Percentiles rank a stretch among this genome's conserved stretches.
These are phyloP conservation scores for Tetramorium alpestre DNA, from an alignment of 1,140 invertebrate genomes.

Conservation along the genomic window DNA sequence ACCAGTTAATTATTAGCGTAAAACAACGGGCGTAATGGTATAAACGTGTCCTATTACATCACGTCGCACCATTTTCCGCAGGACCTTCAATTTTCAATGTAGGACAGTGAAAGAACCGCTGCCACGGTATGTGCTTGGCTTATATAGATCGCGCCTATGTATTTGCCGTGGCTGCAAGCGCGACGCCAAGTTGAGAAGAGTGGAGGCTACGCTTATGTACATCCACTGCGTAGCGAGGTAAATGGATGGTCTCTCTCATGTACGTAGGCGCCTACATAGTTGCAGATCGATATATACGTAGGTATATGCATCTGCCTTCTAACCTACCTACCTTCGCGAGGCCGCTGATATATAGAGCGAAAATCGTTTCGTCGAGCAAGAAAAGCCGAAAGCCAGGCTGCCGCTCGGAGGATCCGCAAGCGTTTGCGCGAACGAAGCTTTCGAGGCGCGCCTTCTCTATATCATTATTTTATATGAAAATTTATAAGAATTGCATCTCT, in stretches of 20 bases:
- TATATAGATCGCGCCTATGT: slow-evolving; percentile 55
- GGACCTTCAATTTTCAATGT: slow-evolving; percentile 65
- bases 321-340: slow-evolving; percentile 64
- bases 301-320: slow-evolving; percentile 55
- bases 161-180: slow-evolving; percentile 63
- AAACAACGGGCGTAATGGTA: not conserved
- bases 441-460: not conserved
- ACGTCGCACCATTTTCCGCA: slow-evolving; percentile 51
- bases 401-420: not conserved
- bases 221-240: slow-evolving; percentile 55
- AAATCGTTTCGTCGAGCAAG: slow-evolving; percentile 66
- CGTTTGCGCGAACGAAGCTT: not conserved
- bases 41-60: slow-evolving; percentile 28
- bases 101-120: slow-evolving; percentile 52
- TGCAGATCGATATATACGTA: slow-evolving; percentile 56
- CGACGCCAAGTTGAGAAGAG: slow-evolving; percentile 70
- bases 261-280: slow-evolving; percentile 51
- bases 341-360: slow-evolving; percentile 64
- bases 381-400: slow-evolving; percentile 62
- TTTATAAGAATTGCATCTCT: not conserved
- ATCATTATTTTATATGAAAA: not conserved
- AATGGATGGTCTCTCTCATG: slow-evolving; percentile 33
- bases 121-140: slow-evolving; percentile 9
- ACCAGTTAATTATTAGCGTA: not conserved
- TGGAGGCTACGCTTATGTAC: slow-evolving; percentile 61